Evolutionary conservation across 1,140 invertebrate species (phyloP).

Genomic region (Lordiphosa stackelbergi): DNA sequence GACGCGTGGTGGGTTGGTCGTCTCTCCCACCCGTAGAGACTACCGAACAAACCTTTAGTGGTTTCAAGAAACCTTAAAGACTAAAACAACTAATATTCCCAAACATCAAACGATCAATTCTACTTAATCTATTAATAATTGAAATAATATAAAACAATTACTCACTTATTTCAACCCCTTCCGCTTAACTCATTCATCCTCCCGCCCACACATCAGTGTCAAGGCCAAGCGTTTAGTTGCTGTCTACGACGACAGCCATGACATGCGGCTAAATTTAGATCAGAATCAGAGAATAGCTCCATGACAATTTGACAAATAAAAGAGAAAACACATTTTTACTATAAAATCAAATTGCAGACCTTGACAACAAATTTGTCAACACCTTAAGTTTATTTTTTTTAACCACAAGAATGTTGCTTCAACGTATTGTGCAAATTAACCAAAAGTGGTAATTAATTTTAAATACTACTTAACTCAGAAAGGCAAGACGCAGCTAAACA

Average conservation of each 20-base stretch:
- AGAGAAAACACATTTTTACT: neutral
- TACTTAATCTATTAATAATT: no score
- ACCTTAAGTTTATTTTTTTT: slow-evolving; percentile 25
- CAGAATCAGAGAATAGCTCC: slow-evolving; percentile 3
- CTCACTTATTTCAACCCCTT: no score
- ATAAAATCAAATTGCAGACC: slow-evolving; percentile 26
- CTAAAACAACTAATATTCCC: no score
- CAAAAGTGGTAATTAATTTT: slow-evolving; percentile 50
- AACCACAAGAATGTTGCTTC: slow-evolving; percentile 61
- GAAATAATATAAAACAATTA: no score
- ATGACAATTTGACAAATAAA: slow-evolving; percentile 6
- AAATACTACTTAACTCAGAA: slow-evolving; percentile 44
- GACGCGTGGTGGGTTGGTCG: no score
- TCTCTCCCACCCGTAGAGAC: no score
- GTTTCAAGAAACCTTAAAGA: no score
- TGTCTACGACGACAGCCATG: slow-evolving; percentile 21
- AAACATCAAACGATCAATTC: no score
- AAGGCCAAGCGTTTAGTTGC: slow-evolving; percentile 46
- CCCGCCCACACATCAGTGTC: slow-evolving; percentile 30
- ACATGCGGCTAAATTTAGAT: slow-evolving; percentile 40
- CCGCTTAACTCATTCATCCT: neutral
- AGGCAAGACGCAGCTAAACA: slow-evolving; percentile 41
- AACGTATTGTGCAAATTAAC: slow-evolving; percentile 28
- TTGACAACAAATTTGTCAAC: slow-evolving; percentile 29
- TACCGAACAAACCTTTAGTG: no score